These are phyloP conservation scores for Portevinia maculata DNA, from an alignment of 2,888 invertebrate genomes.

Conservation along the genomic window DNA sequence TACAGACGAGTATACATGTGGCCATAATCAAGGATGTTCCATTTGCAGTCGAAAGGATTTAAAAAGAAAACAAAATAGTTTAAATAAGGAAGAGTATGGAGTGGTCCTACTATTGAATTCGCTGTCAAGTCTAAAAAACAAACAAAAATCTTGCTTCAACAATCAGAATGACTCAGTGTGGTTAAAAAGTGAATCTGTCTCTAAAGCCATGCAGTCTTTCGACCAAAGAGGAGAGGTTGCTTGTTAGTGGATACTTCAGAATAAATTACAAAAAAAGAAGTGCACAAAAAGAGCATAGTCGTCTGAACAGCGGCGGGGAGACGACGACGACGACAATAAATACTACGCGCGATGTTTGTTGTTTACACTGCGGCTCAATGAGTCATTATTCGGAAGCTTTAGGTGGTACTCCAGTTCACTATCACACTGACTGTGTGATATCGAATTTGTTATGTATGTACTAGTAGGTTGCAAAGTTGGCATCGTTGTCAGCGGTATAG, in stretches of 20 bases:
- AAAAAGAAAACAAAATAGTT: background rate
- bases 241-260: conserved; percentile 33
- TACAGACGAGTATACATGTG: background rate
- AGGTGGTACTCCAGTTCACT: conserved; percentile 51
- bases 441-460: conserved; percentile 63
- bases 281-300: conserved; percentile 46
- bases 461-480: no score
- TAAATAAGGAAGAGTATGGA: conserved; percentile 1
- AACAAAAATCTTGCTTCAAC: background rate
- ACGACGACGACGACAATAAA: conserved; percentile 32
- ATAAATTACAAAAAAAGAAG: conserved; percentile 24
- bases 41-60: conserved; percentile 15
- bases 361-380: conserved; percentile 66
- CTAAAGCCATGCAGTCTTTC: background rate
- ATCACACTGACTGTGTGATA: conserved; percentile 37
- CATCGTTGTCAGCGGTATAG: conserved; percentile 18
- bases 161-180: conserved; percentile 20
- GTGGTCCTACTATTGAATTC: background rate
- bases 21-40: conserved; percentile 16
- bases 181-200: conserved; percentile 29
- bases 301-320: conserved; percentile 48
- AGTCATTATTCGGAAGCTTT: conserved; percentile 71
- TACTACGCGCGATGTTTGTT: conserved; percentile 51
- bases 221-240: conserved; percentile 8
- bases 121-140: conserved; percentile 5